Conservation (phyloP, 1,140 invertebrate species). For the Adelges cooleyi region DNA sequence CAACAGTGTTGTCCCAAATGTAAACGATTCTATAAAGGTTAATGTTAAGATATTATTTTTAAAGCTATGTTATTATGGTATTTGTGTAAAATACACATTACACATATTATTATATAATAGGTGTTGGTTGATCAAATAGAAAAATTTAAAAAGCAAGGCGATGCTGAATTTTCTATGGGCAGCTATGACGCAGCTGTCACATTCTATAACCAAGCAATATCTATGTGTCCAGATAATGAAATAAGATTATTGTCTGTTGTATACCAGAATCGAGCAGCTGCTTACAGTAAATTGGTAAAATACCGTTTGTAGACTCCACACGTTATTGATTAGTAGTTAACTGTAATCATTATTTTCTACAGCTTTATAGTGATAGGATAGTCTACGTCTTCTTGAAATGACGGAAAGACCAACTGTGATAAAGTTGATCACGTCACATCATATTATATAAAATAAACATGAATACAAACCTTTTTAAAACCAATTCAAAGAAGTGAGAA, state of each 20-base stretch:
- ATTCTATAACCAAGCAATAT: slow-evolving; percentile 79
- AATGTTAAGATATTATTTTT: not conserved
- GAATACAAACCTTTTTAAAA: too few species aligned
- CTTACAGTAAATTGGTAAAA: slow-evolving; percentile 81
- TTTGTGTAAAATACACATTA: too few species aligned
- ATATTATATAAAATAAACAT: too few species aligned
- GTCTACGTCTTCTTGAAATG: too few species aligned
- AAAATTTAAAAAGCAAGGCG: slow-evolving; percentile 70
- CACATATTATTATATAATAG: not conserved
- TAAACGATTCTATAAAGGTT: not conserved
- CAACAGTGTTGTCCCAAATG: not conserved
- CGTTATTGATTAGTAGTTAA: too few species aligned
- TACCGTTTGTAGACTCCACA: too few species aligned
- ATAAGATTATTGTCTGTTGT: slow-evolving; percentile 69
- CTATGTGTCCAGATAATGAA: slow-evolving; percentile 63
- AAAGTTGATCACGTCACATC: too few species aligned
- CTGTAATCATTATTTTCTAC: too few species aligned
- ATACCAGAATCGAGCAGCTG: slow-evolving; percentile 91
- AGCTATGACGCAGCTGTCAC: slow-evolving; percentile 80
- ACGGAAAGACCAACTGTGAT: too few species aligned
- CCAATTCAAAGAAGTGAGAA: too few species aligned
- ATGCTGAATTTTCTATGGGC: slow-evolving; percentile 70
- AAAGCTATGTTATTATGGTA: too few species aligned
- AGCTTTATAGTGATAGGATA: too few species aligned
- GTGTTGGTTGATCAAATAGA: not conserved